Evolutionary conservation across 1,140 invertebrate genomes (phyloP).

Genomic region (Forficula auricularia): DNA sequence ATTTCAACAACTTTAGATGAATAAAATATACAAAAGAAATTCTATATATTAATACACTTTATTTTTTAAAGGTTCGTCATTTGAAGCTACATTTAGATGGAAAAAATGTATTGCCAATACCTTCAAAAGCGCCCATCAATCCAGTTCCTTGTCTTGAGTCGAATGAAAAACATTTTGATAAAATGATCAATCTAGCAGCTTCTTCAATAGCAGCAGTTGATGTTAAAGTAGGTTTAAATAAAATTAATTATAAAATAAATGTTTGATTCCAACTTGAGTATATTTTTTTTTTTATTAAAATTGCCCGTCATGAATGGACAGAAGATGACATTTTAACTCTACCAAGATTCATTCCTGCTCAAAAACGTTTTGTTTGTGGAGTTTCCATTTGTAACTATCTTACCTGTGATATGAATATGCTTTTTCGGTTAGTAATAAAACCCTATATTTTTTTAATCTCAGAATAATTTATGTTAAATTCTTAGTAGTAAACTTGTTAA

Average conservation of each 20-base stretch:
- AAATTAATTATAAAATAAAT: not conserved
- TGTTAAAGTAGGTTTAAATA: not conserved
- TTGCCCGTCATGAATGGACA: not conserved
- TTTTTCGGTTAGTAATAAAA: slow-evolving; percentile 33
- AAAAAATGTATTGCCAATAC: no score
- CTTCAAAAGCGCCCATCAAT: slow-evolving; percentile 33
- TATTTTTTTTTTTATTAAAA: slow-evolving; percentile 4
- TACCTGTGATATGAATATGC: slow-evolving; percentile 49
- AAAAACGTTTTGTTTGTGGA: slow-evolving; percentile 47
- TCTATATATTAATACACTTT: no score
- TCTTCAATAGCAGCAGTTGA: slow-evolving; percentile 36
- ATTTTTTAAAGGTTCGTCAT: no score
- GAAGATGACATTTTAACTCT: slow-evolving; percentile 15
- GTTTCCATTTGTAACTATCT: slow-evolving; percentile 48
- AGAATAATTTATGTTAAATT: no score
- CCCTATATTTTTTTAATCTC: no score
- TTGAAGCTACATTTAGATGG: no score
- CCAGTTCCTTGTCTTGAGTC: slow-evolving; percentile 60
- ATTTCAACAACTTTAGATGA: no score
- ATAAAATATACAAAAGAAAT: no score
- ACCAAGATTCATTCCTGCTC: slow-evolving; percentile 44
- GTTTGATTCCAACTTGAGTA: no score
- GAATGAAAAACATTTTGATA: slow-evolving; percentile 64
- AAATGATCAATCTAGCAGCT: slow-evolving; percentile 62
- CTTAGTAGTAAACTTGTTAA: no score